Conservation (phyloP, 2,888 invertebrate species). For the Ypsolopha sequella region DNA sequence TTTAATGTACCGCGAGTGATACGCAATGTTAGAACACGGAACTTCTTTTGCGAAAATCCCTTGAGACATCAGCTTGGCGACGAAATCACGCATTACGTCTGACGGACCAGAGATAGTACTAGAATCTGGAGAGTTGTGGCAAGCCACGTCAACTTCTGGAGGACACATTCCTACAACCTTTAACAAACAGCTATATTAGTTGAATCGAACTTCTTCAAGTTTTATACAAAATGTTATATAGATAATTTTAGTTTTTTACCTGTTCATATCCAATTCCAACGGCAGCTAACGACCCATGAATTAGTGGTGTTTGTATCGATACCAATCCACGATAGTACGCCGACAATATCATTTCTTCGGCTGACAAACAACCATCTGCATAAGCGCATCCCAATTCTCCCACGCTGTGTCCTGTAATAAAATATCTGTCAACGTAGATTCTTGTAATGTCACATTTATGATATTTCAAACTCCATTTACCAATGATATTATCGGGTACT, state of each 20-base stretch:
- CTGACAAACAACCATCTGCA: conserved; percentile 87
- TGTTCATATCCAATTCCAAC: conserved; percentile 73
- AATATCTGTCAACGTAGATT: neutral
- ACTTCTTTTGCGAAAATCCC: conserved; percentile 23
- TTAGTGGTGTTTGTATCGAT: conserved; percentile 72
- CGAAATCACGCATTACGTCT: conserved; percentile 64
- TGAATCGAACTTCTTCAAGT: neutral
- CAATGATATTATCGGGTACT: conserved; percentile 16
- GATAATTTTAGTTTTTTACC: conserved; percentile 22
- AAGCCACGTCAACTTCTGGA: conserved; percentile 74
- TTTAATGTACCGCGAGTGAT: conserved; percentile 83
- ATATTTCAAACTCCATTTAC: conserved; percentile 71
- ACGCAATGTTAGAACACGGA: conserved; percentile 81
- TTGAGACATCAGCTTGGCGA: conserved; percentile 33
- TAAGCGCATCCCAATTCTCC: conserved; percentile 94
- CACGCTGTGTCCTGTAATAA: conserved; percentile 50
- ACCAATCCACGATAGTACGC: conserved; percentile 83
- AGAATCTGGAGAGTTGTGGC: conserved; percentile 79
- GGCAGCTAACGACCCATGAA: conserved; percentile 86
- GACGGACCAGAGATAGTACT: conserved; percentile 80
- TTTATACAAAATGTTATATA: neutral
- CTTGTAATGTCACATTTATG: neutral
- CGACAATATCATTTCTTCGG: conserved; percentile 83
- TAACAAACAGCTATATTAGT: neutral
- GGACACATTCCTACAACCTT: conserved; percentile 28